Evolutionary conservation across 2,888 invertebrate genomes (phyloP), one percentile per base, ranked within the genome.

Genomic region (Biston stratarius): DNA sequence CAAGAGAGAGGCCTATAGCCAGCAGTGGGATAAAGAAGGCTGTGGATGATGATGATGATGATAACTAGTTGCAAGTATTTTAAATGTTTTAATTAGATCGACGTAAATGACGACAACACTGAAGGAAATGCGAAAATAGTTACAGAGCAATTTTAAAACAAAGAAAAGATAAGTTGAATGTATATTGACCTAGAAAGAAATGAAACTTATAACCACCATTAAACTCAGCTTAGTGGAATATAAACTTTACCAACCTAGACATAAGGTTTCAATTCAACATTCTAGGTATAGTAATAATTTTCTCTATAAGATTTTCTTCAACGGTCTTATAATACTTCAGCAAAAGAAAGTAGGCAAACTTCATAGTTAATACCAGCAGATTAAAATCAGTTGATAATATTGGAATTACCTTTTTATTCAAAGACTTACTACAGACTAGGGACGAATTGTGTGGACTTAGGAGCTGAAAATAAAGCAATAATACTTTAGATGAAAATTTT

Each of bases 271-370:
- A 74, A 72, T 71, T 76, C 59, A 70, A 51, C 51, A 6, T n/a
- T 6, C 9, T 71, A 66, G 12, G 24, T 10, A 44, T 24, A 24
- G 63, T 66, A 72, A 65, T 72, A 72, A 77, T 79, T 80, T 76
- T 80, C 72, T 75, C 72, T 56, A 76, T 73, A 83, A 76, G 74
- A 83, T 79, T 82, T 82, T 79, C 80, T 79, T 75, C 67, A 73
- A 75, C 69, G 74, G 67, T 75, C 75, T 78, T 77, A 80, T 83
- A 79, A 79, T 73, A 69, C 69, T 73, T 63, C 53, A 64, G 71
- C 59, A 71, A 47, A 77, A 72, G 77, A 79, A 79, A 80, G 80
- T 76, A 72, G 79, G 48, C 58, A 10, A 59, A 36, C 56, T 49
- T 75, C 70, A 79, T 81, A 75, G 73, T 75, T 73, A 67, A 70